A percentile compares a stretch with the other conserved stretches of the same genome.
phyloP scores from a whole-genome alignment of 1,140 invertebrate species.

The Metaphire vulgaris region DNA sequence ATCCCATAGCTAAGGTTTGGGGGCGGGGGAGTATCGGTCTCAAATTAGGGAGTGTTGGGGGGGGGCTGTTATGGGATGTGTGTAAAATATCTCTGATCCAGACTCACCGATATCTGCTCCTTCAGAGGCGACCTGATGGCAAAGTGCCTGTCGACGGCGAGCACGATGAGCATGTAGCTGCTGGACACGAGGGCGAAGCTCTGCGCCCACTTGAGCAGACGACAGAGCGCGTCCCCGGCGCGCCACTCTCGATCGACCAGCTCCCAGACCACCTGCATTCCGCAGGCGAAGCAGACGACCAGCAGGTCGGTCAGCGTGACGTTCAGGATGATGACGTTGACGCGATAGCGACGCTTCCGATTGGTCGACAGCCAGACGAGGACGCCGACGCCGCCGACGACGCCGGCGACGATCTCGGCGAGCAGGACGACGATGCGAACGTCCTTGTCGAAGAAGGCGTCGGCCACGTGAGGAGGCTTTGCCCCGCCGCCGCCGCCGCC shows the following conservation, averaged over 20 bases:
- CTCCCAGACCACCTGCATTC: slow-evolving; percentile 50
- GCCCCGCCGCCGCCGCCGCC: neutral
- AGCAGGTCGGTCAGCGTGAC: slow-evolving; percentile 47
- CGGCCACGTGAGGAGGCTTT: slow-evolving; percentile 20
- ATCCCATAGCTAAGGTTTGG: no score
- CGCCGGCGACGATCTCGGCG: slow-evolving; percentile 33
- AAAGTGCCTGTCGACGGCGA: slow-evolving; percentile 52
- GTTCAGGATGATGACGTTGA: slow-evolving; percentile 49
- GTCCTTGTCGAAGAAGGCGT: slow-evolving; percentile 25
- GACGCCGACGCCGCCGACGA: slow-evolving; percentile 37
- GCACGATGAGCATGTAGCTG: slow-evolving; percentile 51
- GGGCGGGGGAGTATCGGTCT: no score
- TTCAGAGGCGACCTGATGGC: slow-evolving; percentile 49
- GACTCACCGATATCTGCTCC: neutral
- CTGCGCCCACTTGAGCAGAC: slow-evolving; percentile 33
- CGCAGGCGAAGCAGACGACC: slow-evolving; percentile 46
- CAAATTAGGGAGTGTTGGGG: no score
- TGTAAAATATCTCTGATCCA: no score
- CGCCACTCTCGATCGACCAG: slow-evolving; percentile 46
- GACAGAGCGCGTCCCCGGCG: slow-evolving; percentile 46
- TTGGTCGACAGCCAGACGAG: slow-evolving; percentile 42
- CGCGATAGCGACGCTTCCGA: slow-evolving; percentile 35
- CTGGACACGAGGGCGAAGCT: slow-evolving; percentile 49
- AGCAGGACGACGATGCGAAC: slow-evolving; percentile 22
- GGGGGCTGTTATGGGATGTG: no score